Evolutionary conservation across 2,797 vertebrate species (phyloP), one percentile per base, ranked within the genome.

Genomic region (Lophius americanus): DNA sequence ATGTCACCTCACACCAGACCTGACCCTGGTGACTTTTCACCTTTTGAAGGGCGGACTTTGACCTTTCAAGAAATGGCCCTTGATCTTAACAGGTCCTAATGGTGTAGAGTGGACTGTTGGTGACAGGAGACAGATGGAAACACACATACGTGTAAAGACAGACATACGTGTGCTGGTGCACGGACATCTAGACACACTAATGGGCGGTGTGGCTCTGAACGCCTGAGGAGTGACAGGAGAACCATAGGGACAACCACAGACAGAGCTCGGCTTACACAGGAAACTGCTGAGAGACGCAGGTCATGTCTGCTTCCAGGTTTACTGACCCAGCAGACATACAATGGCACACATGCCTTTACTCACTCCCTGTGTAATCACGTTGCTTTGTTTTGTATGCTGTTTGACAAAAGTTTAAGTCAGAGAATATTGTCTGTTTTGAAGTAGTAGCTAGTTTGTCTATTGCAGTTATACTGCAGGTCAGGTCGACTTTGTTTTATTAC

Each of bases 121-220:
- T 91, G 90, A 91, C 89, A 85, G 84, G 83, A 90, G 83, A 88
- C 86, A 88, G 86, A 91, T 91, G 85, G 79, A 85, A 88, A 87
- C 76, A 64, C 81, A 75, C 81, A 65, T 58, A 41, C 76, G 79
- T 78, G 74, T 68, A 60, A 81, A 82, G 68, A 70, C 75, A 82
- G 69, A 76, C 70, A 74, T 75, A 79, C 73, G 81, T 77, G 77
- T 76, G 80, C 74, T 62, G 68, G 70, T 60, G 74, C 33, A 5
- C 68, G 70, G 73, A 68, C 73, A 76, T 4, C 5, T 72, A 80
- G 70, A 70, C 80, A 75, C 79, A 56, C 77, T 84, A 85, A 87
- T 82, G 60, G 77, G 75, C 69, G 58, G 69, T 51, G 44, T 78
- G 78, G 74, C 79, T 81, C 60, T 85, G 83, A 78, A 76, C 85